Conservation (phyloP, 2,888 invertebrate species). For the Drosophila meridionalis region DNA sequence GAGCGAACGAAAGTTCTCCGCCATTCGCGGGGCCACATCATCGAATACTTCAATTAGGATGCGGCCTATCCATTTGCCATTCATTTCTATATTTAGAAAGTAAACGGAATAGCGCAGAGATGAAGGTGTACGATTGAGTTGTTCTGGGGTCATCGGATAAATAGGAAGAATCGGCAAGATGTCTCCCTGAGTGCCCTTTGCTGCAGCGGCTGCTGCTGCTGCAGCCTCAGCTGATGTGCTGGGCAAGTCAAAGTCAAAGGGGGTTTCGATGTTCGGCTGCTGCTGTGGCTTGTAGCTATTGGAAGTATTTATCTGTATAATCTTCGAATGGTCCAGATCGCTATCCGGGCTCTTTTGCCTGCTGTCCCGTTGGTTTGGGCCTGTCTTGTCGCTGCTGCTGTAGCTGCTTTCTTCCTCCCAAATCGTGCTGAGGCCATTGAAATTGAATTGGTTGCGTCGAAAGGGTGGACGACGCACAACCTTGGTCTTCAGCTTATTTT, state of each 20-base stretch:
- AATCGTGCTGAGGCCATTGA: not conserved
- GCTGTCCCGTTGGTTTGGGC: too few relatives aligned
- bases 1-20: slow-evolving; percentile 87
- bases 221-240: not conserved
- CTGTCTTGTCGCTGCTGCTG: not conserved
- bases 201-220: not conserved
- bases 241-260: not conserved
- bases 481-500: not conserved
- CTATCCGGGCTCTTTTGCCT: not conserved
- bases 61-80: slow-evolving; percentile 89
- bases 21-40: slow-evolving; percentile 93
- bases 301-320: not conserved
- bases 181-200: not conserved
- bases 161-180: not conserved
- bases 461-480: too few relatives aligned
- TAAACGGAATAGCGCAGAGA: not conserved
- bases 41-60: slow-evolving; percentile 91
- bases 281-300: not conserved
- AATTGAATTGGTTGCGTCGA: too few relatives aligned
- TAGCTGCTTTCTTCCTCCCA: slow-evolving; percentile 79
- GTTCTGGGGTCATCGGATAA: not conserved
- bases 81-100: slow-evolving; percentile 84
- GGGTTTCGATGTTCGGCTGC: not conserved
- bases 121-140: too few relatives aligned
- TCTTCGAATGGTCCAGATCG: not conserved